Base-by-base conservation (phyloP, 2,797 vertebrate genomes). In the Sebastes kiyomatsui region DNA sequence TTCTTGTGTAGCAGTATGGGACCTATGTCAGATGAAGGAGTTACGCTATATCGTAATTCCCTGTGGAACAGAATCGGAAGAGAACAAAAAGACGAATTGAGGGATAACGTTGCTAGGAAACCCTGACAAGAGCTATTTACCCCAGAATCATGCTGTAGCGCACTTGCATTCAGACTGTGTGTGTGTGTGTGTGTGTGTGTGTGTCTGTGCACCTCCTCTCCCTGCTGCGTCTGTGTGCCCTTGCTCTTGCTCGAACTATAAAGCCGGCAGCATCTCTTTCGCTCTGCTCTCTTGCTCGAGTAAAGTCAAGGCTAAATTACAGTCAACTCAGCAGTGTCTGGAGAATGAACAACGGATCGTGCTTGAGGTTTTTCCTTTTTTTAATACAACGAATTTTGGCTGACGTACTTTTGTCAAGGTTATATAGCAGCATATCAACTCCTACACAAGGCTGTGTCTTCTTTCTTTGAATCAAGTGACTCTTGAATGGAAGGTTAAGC, bases 41-140 rank as follows among this genome's bases (percentile, higher is more conserved):
- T 67, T 27, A 52, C 0, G 4, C 49, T 42, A 13, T 18, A 23
- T 16, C 4, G 18, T 54, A 12, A 69, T 62, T 35, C 59, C 61
- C 59, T 4, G 2, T 11, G 14, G 32, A 52, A 23, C 11, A 35
- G 10, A 76, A 12, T 30, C 18, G 58, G 3, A 65, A 33, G 4
- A 46, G 7, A 16, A 4, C 42, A 2, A 55, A 30, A 81, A 71
- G 25, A 71, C 22, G 32, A 55, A 88, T 77, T 59, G 67, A 79
- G 55, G 73, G 80, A 85, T 82, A 84, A 79, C 1, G 94, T 94
- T 93, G 94, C 93, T 92, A 95, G 89, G 94, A 94, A 81, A 94
- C 92, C 80, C 27, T 64, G 80, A 83, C 69, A 92, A 84, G 35
- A 46, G 80, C 72, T 72, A 55, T 88, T 87, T 92, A 80, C 90